Evolutionary conservation across 2,888 invertebrate genomes (phyloP), one percentile per base, ranked within the genome.

Genomic region (Melinaea menophilus): DNA sequence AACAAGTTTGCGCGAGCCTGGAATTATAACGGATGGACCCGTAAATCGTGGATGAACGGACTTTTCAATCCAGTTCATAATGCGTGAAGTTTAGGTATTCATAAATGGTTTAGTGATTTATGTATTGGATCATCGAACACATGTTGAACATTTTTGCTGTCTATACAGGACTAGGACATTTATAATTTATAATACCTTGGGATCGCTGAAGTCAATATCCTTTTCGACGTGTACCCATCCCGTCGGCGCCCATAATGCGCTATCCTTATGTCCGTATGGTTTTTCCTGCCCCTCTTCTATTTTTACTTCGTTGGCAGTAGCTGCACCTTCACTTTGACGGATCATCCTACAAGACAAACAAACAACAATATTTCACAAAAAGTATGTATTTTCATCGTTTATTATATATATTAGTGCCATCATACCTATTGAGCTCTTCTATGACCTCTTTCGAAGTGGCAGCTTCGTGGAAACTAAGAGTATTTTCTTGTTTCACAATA

Each of bases 201-300:
- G 95, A 84, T 95, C 95, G 72, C 93, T 94, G 75, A 95, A 93
- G 85, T 95, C 95, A 68, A 95, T 94, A 75, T 95, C 94, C 68
- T 93, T 92, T 76, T 95, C 95, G 48, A 95, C 94, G 77, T 95
- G 95, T 66, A 95, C 93, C 95, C 95, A 95, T 48, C 95, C 95
- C 0, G 95, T 95, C 34, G 94, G 93, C 65, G 93, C 93, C 87
- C 94, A 93, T 69, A 94, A 91, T 45, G 94, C 94, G 64, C 90
- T 90, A 81, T 95, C 94, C 66, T 92, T 87, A n/a, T 85, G 83
- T 46, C 73, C 68, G 7, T 69, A 75, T 3, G 74, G 62, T 59
- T 74, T 77, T 31, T 78, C 80, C 2, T 64, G 64, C 12, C 68
- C 64, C 11, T 77, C 79, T 33, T 80, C 79, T 9, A 60, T 68